Base-by-base conservation (phyloP, 2,888 invertebrate genomes). In the Anodontia alba region DNA sequence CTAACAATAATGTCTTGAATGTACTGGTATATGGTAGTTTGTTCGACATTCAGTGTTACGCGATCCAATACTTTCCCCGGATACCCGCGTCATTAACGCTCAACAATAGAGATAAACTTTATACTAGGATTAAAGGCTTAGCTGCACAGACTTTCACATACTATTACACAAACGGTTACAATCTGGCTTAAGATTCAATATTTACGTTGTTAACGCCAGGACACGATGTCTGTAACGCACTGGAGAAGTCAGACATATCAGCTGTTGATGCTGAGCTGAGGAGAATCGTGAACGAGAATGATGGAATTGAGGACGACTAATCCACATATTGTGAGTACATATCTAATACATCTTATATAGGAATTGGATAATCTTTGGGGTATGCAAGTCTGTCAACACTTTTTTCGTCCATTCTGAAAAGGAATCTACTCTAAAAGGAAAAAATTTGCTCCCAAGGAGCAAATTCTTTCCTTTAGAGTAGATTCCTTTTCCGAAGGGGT, bases 71-170 rank as follows among this genome's bases (percentile, higher is more conserved):
- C 57, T 57, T 57, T 57, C 57, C 57, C 23, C 26, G 29, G 57
- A 23, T 17, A 57, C 57, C n/a, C 57, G 29, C 10, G 26, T 57
- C 57, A 57, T 57, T 57, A 57, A 10, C 57, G 26, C 26, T 26
- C 29, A 26, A 57, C 57, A 57, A 57, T 57, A 26, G 57, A 2
- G 57, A 57, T 57, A 57, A 57, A 57, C 2, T 15, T 15, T 29
- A 57, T 57, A 57, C 57, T 23, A 8, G 29, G 57, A 23, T 57
- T 26, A 57, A 57, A n/a, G 26, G 57, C 29, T 57, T 57, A 57
- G 26, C 57, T 57, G 57, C 57, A 57, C 26, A 26, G 29, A 57
- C 57, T 57, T 57, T 57, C 23, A 5, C 23, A 57, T 57, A 57
- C 38, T 38, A 38, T 38, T 38, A 12, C 38, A 57, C 15, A 17